Base-by-base conservation (phyloP, 2,797 vertebrate genomes). In the Poeciliopsis turneri region DNA sequence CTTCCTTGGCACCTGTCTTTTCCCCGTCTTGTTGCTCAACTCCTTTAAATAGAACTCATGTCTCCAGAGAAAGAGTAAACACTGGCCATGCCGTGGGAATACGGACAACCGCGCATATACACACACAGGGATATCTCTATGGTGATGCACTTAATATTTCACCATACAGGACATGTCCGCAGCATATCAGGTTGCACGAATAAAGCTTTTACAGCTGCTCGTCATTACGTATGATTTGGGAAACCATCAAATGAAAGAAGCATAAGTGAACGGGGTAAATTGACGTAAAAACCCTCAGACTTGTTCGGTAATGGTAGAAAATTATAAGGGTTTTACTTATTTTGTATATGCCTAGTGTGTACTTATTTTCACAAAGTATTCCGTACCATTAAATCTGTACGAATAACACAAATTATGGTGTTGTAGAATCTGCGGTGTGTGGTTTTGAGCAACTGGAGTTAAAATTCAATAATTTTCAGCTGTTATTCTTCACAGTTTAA, bases 1-100 rank as follows among this genome's bases (percentile, higher is more conserved):
- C 89, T 92, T 94, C 92, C 91, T 94, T 93, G 94, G 92, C 93
- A 95, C 94, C 93, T 95, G 94, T 94, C 89, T 91, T 87, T 87
- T 92, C 85, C 84, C 76, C 76, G 81, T 93, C 93, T 92, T 86
- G 87, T 82, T 89, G 85, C 92, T 91, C 78, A 74, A 79, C 88
- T 89, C 89, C 94, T 91, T 92, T 88, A 93, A 94, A 94, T 94
- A 95, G 93, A 92, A 89, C 82, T 87, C 71, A 74, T 83, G 87
- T 94, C 91, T 94, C 92, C 83, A 89, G 92, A 93, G 92, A 84
- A 92, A 88, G 86, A 92, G 91, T 90, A 93, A 93, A 94, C 89
- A 93, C 86, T 81, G 88, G 86, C 88, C 74, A 82, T 85, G 89
- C 81, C 88, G 87, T 94, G 93, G 92, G 93, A 95, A 93, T 90